phyloP scores from a whole-genome alignment of 2,797 vertebrate species.

The Carapus acus region DNA sequence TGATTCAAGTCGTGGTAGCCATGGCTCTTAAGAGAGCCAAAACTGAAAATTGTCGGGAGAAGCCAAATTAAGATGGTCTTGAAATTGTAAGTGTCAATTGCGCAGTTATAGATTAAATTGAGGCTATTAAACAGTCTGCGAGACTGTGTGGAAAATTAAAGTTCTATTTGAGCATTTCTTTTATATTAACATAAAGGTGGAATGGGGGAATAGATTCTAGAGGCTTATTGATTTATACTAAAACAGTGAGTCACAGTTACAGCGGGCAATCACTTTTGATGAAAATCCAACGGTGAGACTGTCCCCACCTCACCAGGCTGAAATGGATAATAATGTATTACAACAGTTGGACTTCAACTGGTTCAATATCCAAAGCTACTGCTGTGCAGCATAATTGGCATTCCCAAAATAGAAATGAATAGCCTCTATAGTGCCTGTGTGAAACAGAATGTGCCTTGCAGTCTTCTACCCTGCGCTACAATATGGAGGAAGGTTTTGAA shows the following conservation, averaged over 20 bases:
- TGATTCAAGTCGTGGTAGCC: conserved; percentile 55
- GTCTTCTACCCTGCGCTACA: conserved; percentile 18
- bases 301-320: conserved; percentile 50
- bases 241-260: conserved; percentile 72
- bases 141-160: conserved; percentile 62
- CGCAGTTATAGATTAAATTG: conserved; percentile 65
- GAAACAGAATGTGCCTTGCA: neutral
- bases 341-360: conserved; percentile 64
- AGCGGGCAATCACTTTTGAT: conserved; percentile 66
- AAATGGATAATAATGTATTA: conserved; percentile 70
- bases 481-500: conserved; percentile 20
- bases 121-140: conserved; percentile 59
- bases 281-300: conserved; percentile 65
- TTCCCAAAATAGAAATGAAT: conserved; percentile 61
- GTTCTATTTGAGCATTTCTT: conserved; percentile 64
- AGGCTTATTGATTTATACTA: conserved; percentile 70
- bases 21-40: conserved; percentile 41
- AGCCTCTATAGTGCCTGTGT: conserved; percentile 38
- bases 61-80: conserved; percentile 64
- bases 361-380: conserved; percentile 64
- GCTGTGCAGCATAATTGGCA: conserved; percentile 62
- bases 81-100: conserved; percentile 68
- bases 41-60: conserved; percentile 52
- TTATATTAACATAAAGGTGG: conserved; percentile 69
- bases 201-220: conserved; percentile 60